These are phyloP conservation scores for Diuraphis noxia DNA, from an alignment of 1,140 invertebrate genomes.

Conservation along the genomic window DNA sequence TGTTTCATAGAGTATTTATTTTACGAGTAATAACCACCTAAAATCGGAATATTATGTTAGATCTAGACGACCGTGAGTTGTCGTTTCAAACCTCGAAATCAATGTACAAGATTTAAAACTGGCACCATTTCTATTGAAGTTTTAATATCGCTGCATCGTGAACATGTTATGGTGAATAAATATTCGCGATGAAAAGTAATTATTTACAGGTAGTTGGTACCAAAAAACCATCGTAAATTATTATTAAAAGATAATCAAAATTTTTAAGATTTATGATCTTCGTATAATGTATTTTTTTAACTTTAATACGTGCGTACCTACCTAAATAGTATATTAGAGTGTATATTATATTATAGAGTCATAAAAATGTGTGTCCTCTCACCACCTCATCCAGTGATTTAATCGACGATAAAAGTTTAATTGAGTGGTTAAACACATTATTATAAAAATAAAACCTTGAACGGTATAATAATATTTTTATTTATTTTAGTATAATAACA, in stretches of 20 bases:
- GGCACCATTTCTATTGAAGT: background rate
- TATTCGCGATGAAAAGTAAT: background rate
- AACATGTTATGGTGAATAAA: background rate
- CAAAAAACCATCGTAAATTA: background rate
- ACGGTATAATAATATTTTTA: background rate
- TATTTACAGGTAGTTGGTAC: background rate
- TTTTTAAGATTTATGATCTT: background rate
- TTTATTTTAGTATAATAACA: background rate
- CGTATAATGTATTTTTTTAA: background rate
- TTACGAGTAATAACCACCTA: background rate
- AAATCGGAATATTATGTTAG: background rate
- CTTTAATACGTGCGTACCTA: background rate
- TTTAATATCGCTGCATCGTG: background rate
- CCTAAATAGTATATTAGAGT: too few species aligned
- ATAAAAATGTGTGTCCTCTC: background rate
- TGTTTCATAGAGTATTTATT: background rate
- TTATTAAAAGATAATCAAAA: background rate
- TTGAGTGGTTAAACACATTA: background rate
- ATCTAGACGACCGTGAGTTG: background rate
- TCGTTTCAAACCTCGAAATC: background rate
- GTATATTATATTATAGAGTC: background rate
- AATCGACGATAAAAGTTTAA: background rate
- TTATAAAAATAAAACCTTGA: background rate
- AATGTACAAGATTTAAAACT: background rate
- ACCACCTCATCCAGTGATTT: background rate